Conservation (phyloP, 2,888 invertebrate species). For the Ophraella communa region DNA sequence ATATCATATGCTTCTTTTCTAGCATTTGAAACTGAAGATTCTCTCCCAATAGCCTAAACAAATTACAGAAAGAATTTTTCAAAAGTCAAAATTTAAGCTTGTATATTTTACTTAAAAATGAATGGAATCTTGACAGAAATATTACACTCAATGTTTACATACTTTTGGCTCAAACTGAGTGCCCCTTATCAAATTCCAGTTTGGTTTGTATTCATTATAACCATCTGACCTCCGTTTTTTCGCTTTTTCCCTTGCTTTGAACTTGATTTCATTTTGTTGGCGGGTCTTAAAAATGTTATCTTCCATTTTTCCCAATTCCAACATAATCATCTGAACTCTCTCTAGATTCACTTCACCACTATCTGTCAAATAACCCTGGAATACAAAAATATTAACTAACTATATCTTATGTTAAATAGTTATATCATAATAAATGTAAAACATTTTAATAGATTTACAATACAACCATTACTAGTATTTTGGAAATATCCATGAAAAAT, state of each 20-base stretch:
- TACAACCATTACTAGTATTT: too few relatives aligned
- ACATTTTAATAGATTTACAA: too few relatives aligned
- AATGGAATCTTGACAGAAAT: too few relatives aligned
- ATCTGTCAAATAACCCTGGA: slow-evolving; percentile 90
- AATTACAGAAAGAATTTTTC: too few relatives aligned
- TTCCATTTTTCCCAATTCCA: slow-evolving; percentile 90
- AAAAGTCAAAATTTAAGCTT: not conserved
- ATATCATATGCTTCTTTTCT: slow-evolving; percentile 79
- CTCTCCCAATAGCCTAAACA: slow-evolving; percentile 66
- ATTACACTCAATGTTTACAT: slow-evolving; percentile 45
- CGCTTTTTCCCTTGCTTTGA: slow-evolving; percentile 78
- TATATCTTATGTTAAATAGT: too few relatives aligned
- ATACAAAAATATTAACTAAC: too few relatives aligned
- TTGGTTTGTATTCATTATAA: slow-evolving; percentile 65
- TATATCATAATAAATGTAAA: too few relatives aligned
- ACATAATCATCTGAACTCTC: slow-evolving; percentile 93
- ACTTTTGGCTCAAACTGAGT: slow-evolving; percentile 83
- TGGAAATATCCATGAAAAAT: too few relatives aligned
- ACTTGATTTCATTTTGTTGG: slow-evolving; percentile 84
- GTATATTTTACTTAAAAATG: too few relatives aligned
- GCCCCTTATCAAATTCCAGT: slow-evolving; percentile 73
- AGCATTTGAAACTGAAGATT: slow-evolving; percentile 69
- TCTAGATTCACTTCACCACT: slow-evolving; percentile 93
- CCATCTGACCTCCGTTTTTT: slow-evolving; percentile 66
- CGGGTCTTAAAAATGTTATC: slow-evolving; percentile 96